Conservation (phyloP, 2,113 vertebrate species). For the Puffinus mauretanicus region DNA sequence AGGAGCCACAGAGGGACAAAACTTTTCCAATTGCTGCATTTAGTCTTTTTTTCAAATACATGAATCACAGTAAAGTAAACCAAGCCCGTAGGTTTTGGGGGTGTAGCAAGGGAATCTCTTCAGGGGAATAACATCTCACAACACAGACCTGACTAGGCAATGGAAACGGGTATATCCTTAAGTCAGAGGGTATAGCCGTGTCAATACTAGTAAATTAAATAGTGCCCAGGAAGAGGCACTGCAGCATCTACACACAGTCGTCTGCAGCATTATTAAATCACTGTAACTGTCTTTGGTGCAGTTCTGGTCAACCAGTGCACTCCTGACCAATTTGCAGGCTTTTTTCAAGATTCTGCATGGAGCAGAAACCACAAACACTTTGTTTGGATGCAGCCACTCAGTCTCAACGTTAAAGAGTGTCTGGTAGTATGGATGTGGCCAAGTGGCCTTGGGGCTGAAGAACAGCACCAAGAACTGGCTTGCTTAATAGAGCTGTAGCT, state of each 20-base stretch:
- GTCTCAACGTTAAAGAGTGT: background rate
- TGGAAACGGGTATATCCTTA: background rate
- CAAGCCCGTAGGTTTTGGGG: background rate
- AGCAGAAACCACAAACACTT: background rate
- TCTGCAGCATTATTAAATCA: background rate
- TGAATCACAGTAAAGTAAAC: background rate
- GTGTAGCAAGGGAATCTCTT: background rate
- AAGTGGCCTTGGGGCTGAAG: background rate
- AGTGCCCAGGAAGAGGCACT: background rate
- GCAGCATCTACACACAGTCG: accelerated
- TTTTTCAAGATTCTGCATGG: background rate
- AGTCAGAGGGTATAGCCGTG: too few relatives aligned
- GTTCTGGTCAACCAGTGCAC: background rate
- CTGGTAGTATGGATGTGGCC: background rate
- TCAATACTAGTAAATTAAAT: background rate
- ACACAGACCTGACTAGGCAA: background rate
- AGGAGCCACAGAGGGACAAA: background rate
- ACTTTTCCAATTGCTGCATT: background rate
- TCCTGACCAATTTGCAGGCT: background rate
- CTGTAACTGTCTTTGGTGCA: background rate
- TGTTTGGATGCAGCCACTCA: background rate
- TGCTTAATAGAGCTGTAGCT: background rate
- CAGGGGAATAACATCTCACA: background rate
- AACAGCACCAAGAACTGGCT: background rate
- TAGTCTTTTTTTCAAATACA: background rate